A percentile compares a stretch with the other conserved stretches of the same genome.
Conservation (phyloP, 1,140 invertebrate species). For the Cydia splendana region DNA sequence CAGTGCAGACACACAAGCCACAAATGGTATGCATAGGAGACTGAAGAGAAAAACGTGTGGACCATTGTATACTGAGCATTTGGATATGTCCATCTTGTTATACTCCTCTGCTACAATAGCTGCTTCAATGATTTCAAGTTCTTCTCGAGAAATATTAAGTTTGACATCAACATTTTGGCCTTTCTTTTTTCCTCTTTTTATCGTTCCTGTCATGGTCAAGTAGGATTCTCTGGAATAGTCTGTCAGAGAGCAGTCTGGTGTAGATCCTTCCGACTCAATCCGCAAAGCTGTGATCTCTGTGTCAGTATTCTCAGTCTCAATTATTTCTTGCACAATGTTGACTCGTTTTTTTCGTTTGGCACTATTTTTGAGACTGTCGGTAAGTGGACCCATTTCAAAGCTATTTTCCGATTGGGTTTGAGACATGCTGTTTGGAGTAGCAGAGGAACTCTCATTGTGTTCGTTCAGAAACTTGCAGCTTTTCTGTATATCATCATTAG, state of each 20-base stretch:
- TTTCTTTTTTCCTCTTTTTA: conserved; percentile 86
- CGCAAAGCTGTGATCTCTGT: conserved; percentile 75
- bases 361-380: conserved; percentile 79
- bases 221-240: conserved; percentile 78
- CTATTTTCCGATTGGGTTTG: conserved; percentile 79
- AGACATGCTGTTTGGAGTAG: conserved; percentile 74
- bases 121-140: conserved; percentile 84
- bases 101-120: conserved; percentile 82
- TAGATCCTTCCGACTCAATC: conserved; percentile 75
- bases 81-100: conserved; percentile 80
- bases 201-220: conserved; percentile 86
- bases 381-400: conserved; percentile 75
- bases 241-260: conserved; percentile 69
- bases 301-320: conserved; percentile 78
- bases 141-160: conserved; percentile 85
- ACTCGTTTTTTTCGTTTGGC: conserved; percentile 82
- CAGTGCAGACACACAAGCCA: conserved; percentile 82
- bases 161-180: conserved; percentile 87
- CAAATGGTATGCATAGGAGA: conserved; percentile 84
- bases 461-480: conserved; percentile 69
- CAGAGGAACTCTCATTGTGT: conserved; percentile 71
- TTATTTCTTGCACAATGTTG: conserved; percentile 82
- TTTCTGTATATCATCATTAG: conserved; percentile 66
- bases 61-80: conserved; percentile 82
- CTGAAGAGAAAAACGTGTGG: conserved; percentile 85